Evolutionary conservation across 1,140 invertebrate genomes (phyloP), one percentile per base, ranked within the genome.

Genomic region (Drosophila obscura): DNA sequence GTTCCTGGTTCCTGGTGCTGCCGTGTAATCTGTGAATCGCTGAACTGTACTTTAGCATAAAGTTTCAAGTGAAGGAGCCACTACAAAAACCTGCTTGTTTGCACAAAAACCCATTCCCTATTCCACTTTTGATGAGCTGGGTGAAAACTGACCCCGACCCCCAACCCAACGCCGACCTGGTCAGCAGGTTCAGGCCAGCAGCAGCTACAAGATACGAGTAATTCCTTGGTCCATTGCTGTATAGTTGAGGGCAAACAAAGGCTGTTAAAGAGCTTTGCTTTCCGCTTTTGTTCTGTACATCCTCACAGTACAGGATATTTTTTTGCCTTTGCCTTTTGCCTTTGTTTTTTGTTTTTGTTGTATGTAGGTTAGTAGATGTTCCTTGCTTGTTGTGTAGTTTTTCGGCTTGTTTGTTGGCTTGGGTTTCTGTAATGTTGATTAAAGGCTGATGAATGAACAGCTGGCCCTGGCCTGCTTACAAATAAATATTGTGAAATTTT

Each of bases 11-110:
- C 8, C 1, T 7, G 31, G 3, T 13, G 35, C 4, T 13, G 35
- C 35, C 35, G 35, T 76, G 75, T 88, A 87, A 88, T 82, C 76
- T 77, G 61, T 80, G 68, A 88, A 74, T 89, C 76, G 83, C 84
- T 89, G 84, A 83, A 88, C 83, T 88, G 79, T 83, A 83, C 66
- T 88, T 85, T 72, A 62, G 83, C 84, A 88, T 88, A 83, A 77
- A 88, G 81, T 88, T 88, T 89, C 76, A 80, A 87, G 82, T 73
- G 60, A 51, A 45, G 64, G 61, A 48, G 35, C 35, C 35, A 63
- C 58, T 51, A 64, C 68, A 56, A 62, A 49, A 62, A 45, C 28
- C 41, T 13, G 35, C 35, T 39, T 39, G 35, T 39, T 39, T 39
- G 35, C 35, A 39, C 35, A 39, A 39, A 39, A 39, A 35, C 31